Evolutionary conservation across 2,888 invertebrate species (phyloP), one percentile per base, ranked within the genome.

Genomic region (Petrolisthes manimaculis): DNA sequence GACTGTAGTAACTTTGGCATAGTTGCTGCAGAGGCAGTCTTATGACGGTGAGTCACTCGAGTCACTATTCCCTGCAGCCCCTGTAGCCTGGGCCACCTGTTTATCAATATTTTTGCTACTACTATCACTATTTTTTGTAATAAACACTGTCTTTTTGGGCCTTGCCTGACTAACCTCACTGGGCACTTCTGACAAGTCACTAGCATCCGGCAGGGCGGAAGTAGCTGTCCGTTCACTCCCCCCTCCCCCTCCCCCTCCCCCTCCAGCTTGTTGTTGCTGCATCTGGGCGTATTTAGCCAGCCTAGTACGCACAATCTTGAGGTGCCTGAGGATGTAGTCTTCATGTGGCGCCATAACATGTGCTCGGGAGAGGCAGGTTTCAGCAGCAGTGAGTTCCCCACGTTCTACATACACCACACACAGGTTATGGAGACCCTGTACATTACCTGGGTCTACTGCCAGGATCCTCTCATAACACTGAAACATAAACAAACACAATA

Each of bases 401-500:
- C 97, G 95, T 93, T 99, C 98, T 6, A 99, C 98, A 92, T 96
- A 96, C 0, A 99, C 98, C 8, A 99, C 99, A 93, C 99, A 99
- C 53, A 99, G 94, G 93, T 71, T 71, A n/a, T 71, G 71, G 71
- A 71, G 71, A 6, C 71, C 71, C 71, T 71, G 71, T n/a, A 71
- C 71, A 71, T 71, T n/a, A 1, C 21, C 71, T n/a, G 71, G 71
- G 21, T 71, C 71, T 21, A 71, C 21, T n/a, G 21, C 71, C 18
- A 98, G 93, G 91, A 99, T 98, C 91, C 96, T 95, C 85, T 96
- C 95, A 94, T 99, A 99, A 93, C 98, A 98, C 96, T 97, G 94
- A 21, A 21, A 77, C 14, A 55, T 12, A 18, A 12, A 2, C 21
- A 5, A 81, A 51, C 21, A 18, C 54, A 9, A 61, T 37, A 37